Percentiles rank a stretch among this genome's conserved stretches.
phyloP scores from a whole-genome alignment of 2,888 invertebrate genomes.

The Dynastes grantii region DNA sequence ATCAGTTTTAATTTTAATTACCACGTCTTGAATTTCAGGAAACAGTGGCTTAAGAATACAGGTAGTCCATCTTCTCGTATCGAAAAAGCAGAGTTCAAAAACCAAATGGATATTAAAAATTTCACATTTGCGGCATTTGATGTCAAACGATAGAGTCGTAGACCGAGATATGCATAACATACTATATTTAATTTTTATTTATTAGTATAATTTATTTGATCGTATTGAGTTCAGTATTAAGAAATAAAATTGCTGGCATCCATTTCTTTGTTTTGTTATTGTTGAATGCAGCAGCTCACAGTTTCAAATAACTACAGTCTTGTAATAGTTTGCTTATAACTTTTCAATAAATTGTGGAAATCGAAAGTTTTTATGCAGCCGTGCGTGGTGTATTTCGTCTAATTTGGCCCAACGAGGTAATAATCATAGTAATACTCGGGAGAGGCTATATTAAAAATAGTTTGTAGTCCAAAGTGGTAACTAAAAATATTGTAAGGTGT shows the following conservation, averaged over 20 bases:
- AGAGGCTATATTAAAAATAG: no score
- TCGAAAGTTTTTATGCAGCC: no score
- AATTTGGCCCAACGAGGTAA: no score
- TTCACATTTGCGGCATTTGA: conserved; percentile 57
- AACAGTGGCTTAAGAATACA: conserved; percentile 76
- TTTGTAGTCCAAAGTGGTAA: no score
- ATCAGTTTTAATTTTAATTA: background rate
- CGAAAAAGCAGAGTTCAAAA: conserved; percentile 81
- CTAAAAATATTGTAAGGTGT: no score
- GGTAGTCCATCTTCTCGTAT: conserved; percentile 86
- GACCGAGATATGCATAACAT: background rate
- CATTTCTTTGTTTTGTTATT: no score
- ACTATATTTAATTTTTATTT: conserved; percentile 19
- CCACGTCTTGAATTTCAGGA: conserved; percentile 65
- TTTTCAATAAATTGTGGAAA: no score
- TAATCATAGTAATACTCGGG: no score
- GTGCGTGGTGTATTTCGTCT: no score
- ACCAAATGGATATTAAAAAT: conserved; percentile 74
- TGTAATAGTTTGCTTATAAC: no score
- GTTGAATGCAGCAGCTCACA: no score
- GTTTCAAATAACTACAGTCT: no score
- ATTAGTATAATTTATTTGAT: background rate
- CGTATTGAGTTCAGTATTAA: conserved; percentile 16
- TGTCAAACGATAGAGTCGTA: conserved; percentile 56
- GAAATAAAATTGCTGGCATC: conserved; percentile 10